phyloP scores from a whole-genome alignment of 1,140 invertebrate genomes.

The Drosophila ambigua region DNA sequence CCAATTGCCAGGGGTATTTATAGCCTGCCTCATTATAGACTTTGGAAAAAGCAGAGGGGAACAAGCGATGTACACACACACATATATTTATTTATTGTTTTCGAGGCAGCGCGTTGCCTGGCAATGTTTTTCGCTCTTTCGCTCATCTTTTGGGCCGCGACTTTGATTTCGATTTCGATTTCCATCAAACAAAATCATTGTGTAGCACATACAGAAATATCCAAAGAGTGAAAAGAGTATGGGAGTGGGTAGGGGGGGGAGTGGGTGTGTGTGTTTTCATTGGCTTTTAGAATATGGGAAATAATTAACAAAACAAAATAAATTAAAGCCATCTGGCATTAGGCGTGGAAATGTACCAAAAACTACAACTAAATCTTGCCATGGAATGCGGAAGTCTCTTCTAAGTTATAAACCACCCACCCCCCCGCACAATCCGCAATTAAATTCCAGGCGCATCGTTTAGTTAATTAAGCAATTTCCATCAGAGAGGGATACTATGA shows the following conservation, averaged over 20 bases:
- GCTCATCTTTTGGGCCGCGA: conserved; percentile 6
- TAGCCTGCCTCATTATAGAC: conserved; percentile 33
- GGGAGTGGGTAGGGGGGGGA: background rate
- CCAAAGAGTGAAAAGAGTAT: background rate
- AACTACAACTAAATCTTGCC: conserved; percentile 17
- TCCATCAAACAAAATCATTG: conserved; percentile 12
- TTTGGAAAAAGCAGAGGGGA: conserved; percentile 15
- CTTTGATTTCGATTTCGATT: conserved; percentile 32
- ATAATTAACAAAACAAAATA: conserved; percentile 78
- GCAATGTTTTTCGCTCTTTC: conserved; percentile 4
- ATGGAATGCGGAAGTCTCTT: conserved; percentile 49
- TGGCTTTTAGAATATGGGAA: conserved; percentile 70
- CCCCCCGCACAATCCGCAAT: conserved; percentile 32
- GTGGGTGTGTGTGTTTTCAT: conserved; percentile 47
- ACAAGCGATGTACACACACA: conserved; percentile 13
- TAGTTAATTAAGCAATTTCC: conserved; percentile 79
- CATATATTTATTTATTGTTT: conserved; percentile 37
- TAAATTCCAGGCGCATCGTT: conserved; percentile 78
- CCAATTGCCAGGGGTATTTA: conserved; percentile 22
- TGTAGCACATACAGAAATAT: conserved; percentile 36
- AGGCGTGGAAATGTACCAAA: conserved; percentile 40
- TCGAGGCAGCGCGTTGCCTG: conserved; percentile 8
- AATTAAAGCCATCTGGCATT: conserved; percentile 77
- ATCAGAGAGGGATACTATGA: conserved; percentile 43
- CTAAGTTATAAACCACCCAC: conserved; percentile 16